phyloP scores from a whole-genome alignment of 37 sponge, comb jelly and placozoan genomes.

The Tethya wilhelma region DNA sequence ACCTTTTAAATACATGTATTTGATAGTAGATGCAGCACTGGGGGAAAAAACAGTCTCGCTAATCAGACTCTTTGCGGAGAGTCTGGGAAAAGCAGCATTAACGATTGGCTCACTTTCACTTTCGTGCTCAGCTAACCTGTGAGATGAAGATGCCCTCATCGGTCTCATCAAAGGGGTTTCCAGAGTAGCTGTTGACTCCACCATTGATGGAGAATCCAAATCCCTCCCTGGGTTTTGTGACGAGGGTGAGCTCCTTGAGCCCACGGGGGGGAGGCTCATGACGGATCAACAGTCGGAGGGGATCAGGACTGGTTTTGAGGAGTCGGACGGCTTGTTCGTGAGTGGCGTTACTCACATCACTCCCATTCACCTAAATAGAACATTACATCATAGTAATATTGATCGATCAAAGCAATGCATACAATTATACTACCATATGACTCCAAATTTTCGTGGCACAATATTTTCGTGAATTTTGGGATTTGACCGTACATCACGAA shows the following conservation, averaged over 20 bases:
- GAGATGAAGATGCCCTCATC: conserved; percentile 83
- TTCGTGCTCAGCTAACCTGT: conserved; percentile 40
- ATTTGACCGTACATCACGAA: no score
- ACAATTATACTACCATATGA: no score
- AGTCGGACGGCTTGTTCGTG: conserved; percentile 65
- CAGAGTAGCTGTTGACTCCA: conserved; percentile 66
- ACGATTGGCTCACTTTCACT: no score
- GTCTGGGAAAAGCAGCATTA: no score
- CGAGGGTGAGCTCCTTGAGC: conserved; percentile 62
- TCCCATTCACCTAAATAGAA: conserved; percentile 53
- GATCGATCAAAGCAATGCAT: not conserved
- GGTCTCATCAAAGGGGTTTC: conserved; percentile 74
- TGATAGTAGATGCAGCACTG: no score
- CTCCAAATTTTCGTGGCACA: no score
- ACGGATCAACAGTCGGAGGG: conserved; percentile 57
- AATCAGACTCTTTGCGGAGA: no score
- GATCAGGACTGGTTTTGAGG: conserved; percentile 45
- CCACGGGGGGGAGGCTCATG: conserved; percentile 79
- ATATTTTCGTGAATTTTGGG: no score
- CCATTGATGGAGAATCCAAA: conserved; percentile 75
- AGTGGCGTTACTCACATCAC: conserved; percentile 43
- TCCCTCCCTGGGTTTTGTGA: conserved; percentile 69
- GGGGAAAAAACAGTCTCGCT: no score
- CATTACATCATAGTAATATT: no score
- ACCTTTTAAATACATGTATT: no score